Percentiles rank a stretch among this genome's conserved stretches.
These are phyloP conservation scores for Bothrops jararaca DNA, from an alignment of 2,113 vertebrate genomes.

Conservation along the genomic window DNA sequence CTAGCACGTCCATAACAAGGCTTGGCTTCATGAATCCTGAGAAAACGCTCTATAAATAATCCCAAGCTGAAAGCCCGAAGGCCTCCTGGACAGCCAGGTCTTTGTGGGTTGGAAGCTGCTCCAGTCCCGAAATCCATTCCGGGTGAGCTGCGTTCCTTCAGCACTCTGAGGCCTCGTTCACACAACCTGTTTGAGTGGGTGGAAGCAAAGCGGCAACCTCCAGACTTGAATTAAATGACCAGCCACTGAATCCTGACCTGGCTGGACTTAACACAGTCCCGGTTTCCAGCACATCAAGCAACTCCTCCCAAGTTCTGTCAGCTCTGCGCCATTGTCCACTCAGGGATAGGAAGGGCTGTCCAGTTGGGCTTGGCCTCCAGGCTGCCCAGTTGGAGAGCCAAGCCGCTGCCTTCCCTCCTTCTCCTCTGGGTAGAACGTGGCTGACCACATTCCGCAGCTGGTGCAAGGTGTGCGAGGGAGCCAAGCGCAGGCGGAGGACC, in stretches of 20 bases:
- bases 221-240: background rate
- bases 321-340: background rate
- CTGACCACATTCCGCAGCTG: slow-evolving; percentile 93
- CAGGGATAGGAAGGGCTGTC: background rate
- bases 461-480: slow-evolving; percentile 95
- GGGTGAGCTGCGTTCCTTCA: background rate
- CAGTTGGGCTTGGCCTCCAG: background rate
- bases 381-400: background rate
- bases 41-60: background rate
- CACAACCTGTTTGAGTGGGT: background rate
- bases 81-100: background rate
- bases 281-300: background rate
- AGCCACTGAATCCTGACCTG: background rate
- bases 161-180: background rate
- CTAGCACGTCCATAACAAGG: background rate
- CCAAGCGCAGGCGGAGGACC: slow-evolving; percentile 91
- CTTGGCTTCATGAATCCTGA: background rate
- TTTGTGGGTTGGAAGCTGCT: background rate
- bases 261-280: background rate
- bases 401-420: background rate
- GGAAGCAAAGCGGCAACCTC: background rate
- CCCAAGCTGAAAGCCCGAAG: background rate
- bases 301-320: background rate
- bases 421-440: slow-evolving; percentile 77
- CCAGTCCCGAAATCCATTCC: background rate